Evolutionary conservation across 2,888 invertebrate species (phyloP).

Genomic region (Priocnemis perturbator): DNA sequence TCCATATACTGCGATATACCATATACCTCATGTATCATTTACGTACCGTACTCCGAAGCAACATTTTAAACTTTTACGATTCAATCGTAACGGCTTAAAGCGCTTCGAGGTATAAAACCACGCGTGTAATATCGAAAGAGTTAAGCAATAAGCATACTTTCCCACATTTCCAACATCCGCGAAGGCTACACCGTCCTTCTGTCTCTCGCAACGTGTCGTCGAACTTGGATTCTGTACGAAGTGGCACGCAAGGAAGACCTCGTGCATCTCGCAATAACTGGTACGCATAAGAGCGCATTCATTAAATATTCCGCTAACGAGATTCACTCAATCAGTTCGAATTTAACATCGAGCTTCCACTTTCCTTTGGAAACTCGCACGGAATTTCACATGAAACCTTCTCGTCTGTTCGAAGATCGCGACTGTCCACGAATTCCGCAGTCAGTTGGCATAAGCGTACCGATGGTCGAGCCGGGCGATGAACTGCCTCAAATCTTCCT

Average conservation of each 20-base stretch:
- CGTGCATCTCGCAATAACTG: conserved; percentile 84
- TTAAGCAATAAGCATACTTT: background rate
- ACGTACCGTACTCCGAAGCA: too few species aligned
- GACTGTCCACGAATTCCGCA: conserved; percentile 87
- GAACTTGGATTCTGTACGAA: conserved; percentile 85
- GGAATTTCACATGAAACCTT: background rate
- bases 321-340: background rate
- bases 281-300: conserved; percentile 62
- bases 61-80: background rate
- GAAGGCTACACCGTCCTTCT: conserved; percentile 85
- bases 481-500: conserved; percentile 87
- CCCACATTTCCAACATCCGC: background rate
- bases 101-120: background rate
- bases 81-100: background rate
- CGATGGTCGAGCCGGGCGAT: conserved; percentile 82
- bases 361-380: background rate
- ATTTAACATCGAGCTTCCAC: background rate
- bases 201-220: conserved; percentile 84
- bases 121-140: background rate
- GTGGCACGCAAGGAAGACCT: conserved; percentile 81
- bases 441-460: conserved; percentile 83
- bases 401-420: conserved; percentile 76
- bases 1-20: too few species aligned
- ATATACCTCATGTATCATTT: too few species aligned
- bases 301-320: background rate